A percentile compares a stretch with the other conserved stretches of the same genome.
Conservation (phyloP, 2,888 invertebrate species). For the Platynereis dumerilii region DNA sequence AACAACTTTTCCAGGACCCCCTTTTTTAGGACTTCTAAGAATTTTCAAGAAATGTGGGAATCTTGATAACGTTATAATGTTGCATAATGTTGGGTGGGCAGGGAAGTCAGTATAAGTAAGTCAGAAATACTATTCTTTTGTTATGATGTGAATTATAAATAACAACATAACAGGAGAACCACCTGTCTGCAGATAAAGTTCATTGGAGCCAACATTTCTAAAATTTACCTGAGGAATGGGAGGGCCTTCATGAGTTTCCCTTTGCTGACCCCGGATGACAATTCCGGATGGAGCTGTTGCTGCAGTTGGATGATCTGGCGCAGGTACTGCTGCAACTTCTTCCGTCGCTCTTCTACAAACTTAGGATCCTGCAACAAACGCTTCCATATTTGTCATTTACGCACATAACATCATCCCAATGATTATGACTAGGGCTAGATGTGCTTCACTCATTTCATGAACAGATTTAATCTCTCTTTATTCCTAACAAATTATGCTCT, state of each 20-base stretch:
- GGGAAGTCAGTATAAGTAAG: too few relatives aligned
- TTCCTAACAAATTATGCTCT: background rate
- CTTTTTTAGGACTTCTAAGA: too few relatives aligned
- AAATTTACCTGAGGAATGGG: slow-evolving; percentile 7
- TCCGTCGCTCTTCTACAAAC: slow-evolving; percentile 85
- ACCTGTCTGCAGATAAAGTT: too few relatives aligned
- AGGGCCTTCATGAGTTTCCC: background rate
- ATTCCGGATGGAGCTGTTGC: slow-evolving; percentile 4
- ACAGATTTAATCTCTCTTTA: background rate
- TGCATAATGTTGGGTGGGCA: too few relatives aligned
- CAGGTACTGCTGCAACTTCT: slow-evolving; percentile 85
- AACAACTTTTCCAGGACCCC: too few relatives aligned
- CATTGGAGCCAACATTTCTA: too few relatives aligned
- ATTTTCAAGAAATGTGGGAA: too few relatives aligned
- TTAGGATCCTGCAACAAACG: slow-evolving; percentile 56
- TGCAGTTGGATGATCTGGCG: slow-evolving; percentile 75
- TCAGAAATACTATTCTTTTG: too few relatives aligned
- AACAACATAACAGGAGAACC: too few relatives aligned
- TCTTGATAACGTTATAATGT: too few relatives aligned
- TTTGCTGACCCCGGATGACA: background rate
- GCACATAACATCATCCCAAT: background rate
- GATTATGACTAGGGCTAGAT: background rate
- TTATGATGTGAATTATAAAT: too few relatives aligned
- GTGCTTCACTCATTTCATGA: background rate
- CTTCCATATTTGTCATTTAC: background rate